These are phyloP conservation scores for Hedya salicella DNA, from an alignment of 2,888 invertebrate genomes.

Conservation along the genomic window DNA sequence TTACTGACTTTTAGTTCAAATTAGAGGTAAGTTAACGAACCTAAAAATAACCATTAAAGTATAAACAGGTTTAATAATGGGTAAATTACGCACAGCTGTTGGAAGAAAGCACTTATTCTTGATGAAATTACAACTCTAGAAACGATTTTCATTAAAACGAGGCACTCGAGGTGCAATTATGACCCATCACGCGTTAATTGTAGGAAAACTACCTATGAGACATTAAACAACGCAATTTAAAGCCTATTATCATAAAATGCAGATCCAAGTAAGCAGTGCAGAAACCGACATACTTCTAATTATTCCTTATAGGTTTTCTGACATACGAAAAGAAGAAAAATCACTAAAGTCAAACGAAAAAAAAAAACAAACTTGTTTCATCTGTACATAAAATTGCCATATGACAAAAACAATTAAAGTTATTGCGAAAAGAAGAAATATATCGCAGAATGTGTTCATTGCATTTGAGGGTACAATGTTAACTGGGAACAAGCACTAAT, in stretches of 20 bases:
- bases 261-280: slow-evolving; percentile 11
- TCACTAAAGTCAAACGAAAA: neutral
- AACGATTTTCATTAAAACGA: slow-evolving; percentile 22
- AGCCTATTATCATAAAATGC: slow-evolving; percentile 11
- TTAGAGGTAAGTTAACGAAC: neutral
- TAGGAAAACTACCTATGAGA: neutral
- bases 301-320: slow-evolving; percentile 16
- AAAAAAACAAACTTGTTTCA: too few relatives aligned
- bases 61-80: neutral
- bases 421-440: too few relatives aligned
- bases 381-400: too few relatives aligned
- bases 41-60: neutral
- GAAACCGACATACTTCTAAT: slow-evolving; percentile 14
- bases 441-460: too few relatives aligned
- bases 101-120: slow-evolving; percentile 13
- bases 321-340: slow-evolving; percentile 22
- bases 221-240: slow-evolving; percentile 10
- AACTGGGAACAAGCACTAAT: too few relatives aligned
- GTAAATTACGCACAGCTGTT: neutral
- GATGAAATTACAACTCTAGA: neutral
- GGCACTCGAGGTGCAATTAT: slow-evolving; percentile 33
- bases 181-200: slow-evolving; percentile 33
- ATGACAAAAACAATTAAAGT: too few relatives aligned
- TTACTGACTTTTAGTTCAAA: neutral
- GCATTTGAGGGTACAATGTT: too few relatives aligned